Evolutionary conservation across 2,797 vertebrate genomes (phyloP).

Genomic region (Sciurus carolinensis): DNA sequence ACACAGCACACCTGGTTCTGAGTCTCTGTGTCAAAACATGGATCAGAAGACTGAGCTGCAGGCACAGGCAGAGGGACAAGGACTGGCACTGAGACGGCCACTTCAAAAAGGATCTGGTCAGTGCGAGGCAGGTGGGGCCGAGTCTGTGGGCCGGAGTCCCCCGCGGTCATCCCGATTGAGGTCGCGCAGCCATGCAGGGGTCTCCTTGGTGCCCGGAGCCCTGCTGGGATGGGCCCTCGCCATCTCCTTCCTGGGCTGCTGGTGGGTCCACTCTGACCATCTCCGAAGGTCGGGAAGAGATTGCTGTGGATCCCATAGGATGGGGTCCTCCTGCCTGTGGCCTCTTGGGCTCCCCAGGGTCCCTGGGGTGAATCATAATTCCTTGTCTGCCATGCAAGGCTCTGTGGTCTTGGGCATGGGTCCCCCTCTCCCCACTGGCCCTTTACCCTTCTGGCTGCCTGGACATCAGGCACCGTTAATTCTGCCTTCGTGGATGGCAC

Average conservation of each 20-base stretch:
- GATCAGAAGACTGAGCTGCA: conserved; percentile 65
- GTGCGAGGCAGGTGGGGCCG: no score
- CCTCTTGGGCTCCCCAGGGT: no score
- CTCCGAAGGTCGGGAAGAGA: no score
- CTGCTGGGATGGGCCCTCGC: accelerated
- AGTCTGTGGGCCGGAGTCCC: no score
- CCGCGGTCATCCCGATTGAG: no score
- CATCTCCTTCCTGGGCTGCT: background rate
- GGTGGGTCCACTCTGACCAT: background rate
- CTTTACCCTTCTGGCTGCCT: accelerated
- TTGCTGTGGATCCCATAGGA: no score
- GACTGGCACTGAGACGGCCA: no score
- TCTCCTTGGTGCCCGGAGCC: background rate
- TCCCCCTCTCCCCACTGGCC: background rate
- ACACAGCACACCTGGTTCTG: conserved; percentile 78
- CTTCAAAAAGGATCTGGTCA: no score
- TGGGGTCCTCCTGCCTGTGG: no score
- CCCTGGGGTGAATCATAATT: background rate
- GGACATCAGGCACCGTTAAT: accelerated
- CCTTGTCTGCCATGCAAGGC: background rate
- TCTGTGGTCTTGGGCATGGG: no score
- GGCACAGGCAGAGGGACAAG: background rate
- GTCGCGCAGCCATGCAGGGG: no score
- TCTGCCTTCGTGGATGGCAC: accelerated
- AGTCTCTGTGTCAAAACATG: conserved; percentile 39